phyloP scores from a whole-genome alignment of 2,888 invertebrate genomes.

The Tyria jacobaeae region DNA sequence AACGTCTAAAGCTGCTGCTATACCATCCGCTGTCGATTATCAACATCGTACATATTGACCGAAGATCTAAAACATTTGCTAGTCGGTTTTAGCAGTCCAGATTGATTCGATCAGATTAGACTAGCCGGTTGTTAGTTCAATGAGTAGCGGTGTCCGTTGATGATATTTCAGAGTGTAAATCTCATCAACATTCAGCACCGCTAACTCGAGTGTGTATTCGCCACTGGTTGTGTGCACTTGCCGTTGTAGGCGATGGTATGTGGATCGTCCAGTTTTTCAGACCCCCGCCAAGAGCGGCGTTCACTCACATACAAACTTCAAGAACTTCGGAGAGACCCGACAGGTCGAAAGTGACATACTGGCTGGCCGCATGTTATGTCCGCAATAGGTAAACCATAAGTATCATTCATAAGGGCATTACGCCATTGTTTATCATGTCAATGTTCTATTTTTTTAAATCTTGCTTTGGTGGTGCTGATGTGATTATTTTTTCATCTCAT shows the following conservation, averaged over 20 bases:
- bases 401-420: slow-evolving; percentile 84
- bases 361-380: slow-evolving; percentile 83
- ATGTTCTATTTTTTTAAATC: slow-evolving; percentile 57
- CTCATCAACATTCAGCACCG: slow-evolving; percentile 82
- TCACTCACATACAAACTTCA: slow-evolving; percentile 77
- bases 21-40: slow-evolving; percentile 29
- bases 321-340: slow-evolving; percentile 77
- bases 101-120: slow-evolving; percentile 62
- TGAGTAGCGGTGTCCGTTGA: slow-evolving; percentile 83
- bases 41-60: slow-evolving; percentile 49
- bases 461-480: slow-evolving; percentile 60
- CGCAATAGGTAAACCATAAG: slow-evolving; percentile 85
- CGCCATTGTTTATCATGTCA: slow-evolving; percentile 74
- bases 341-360: slow-evolving; percentile 81
- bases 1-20: slow-evolving; percentile 70
- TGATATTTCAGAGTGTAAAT: slow-evolving; percentile 81
- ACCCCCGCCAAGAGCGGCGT: slow-evolving; percentile 84
- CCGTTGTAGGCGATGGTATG: slow-evolving; percentile 86
- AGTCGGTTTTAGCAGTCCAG: slow-evolving; percentile 74
- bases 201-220: slow-evolving; percentile 69
- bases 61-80: slow-evolving; percentile 57
- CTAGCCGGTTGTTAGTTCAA: slow-evolving; percentile 66
- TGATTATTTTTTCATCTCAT: slow-evolving; percentile 74
- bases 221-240: slow-evolving; percentile 80
- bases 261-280: slow-evolving; percentile 87